A percentile compares a stretch with the other conserved stretches of the same genome.
Conservation (phyloP, 2,113 vertebrate genomes). For the Chroicocephalus ridibundus region DNA sequence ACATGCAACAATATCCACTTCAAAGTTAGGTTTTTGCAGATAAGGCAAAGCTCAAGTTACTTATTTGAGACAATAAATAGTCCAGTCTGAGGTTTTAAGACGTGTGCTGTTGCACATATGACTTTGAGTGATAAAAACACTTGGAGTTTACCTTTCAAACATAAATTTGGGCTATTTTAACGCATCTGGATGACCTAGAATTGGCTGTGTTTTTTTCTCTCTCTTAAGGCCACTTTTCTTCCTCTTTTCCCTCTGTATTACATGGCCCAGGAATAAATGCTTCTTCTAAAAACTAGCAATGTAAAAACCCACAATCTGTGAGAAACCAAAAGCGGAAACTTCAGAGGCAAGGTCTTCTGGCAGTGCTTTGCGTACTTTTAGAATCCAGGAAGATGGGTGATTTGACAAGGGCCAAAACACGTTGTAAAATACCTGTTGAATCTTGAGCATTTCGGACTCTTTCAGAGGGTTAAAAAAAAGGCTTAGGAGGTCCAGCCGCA, state of each 20-base stretch:
- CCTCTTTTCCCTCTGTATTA: not conserved
- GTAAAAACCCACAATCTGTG: not conserved
- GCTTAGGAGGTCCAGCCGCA: fast-evolving
- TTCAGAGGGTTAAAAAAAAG: not conserved
- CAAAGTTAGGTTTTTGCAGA: not conserved
- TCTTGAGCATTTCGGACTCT: not conserved
- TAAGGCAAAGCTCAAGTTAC: not conserved
- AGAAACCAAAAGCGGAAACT: not conserved
- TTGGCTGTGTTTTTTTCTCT: not conserved
- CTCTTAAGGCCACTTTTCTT: not conserved
- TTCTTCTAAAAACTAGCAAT: not conserved
- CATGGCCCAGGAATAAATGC: not conserved
- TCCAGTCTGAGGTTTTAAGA: not conserved
- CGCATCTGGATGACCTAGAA: not conserved
- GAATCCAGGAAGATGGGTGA: not conserved
- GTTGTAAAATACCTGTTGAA: not conserved
- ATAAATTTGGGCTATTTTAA: not conserved
- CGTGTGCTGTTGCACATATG: not conserved
- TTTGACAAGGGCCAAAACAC: fast-evolving
- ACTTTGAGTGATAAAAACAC: not conserved
- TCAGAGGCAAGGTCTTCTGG: not conserved
- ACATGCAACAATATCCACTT: not conserved
- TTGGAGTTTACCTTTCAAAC: not conserved
- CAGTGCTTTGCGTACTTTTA: not conserved
- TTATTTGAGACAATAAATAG: not conserved